phyloP scores from a whole-genome alignment of 92 coral and sea anemone species.

The Hydrozoanthus gracilis region DNA sequence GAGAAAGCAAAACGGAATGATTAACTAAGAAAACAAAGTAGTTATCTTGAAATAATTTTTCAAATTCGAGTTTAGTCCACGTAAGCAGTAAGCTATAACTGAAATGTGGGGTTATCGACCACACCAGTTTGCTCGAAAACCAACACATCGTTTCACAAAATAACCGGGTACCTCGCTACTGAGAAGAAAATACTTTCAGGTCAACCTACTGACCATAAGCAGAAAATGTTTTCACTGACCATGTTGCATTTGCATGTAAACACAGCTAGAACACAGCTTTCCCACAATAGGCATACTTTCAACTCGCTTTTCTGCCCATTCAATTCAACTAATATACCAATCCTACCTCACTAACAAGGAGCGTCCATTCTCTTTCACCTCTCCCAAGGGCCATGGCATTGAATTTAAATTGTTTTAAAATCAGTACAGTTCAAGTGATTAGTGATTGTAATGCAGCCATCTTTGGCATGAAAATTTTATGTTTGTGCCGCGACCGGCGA shows the following conservation, averaged over 20 bases:
- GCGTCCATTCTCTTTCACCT: conserved; percentile 95
- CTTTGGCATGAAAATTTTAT: conserved; percentile 38
- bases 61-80: conserved; percentile 14
- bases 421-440: conserved; percentile 6
- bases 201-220: too few relatives aligned
- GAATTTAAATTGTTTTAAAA: conserved; percentile 28
- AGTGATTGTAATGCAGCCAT: conserved; percentile 12
- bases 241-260: not conserved
- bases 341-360: conserved; percentile 91
- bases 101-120: not conserved
- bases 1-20: not conserved
- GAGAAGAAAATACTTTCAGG: too few relatives aligned
- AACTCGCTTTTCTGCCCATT: too few relatives aligned
- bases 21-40: not conserved
- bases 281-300: too few relatives aligned
- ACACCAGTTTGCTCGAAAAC: too few relatives aligned
- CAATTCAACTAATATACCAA: too few relatives aligned
- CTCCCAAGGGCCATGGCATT: conserved; percentile 86
- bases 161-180: too few relatives aligned
- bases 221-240: too few relatives aligned
- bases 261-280: not conserved
- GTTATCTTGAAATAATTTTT: not conserved
- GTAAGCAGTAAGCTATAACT: conserved; percentile 13
- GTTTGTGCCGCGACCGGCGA: not conserved
- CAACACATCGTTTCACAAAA: too few relatives aligned